These are phyloP conservation scores for Sander lucioperca DNA, from an alignment of 2,113 vertebrate genomes.

Conservation along the genomic window DNA sequence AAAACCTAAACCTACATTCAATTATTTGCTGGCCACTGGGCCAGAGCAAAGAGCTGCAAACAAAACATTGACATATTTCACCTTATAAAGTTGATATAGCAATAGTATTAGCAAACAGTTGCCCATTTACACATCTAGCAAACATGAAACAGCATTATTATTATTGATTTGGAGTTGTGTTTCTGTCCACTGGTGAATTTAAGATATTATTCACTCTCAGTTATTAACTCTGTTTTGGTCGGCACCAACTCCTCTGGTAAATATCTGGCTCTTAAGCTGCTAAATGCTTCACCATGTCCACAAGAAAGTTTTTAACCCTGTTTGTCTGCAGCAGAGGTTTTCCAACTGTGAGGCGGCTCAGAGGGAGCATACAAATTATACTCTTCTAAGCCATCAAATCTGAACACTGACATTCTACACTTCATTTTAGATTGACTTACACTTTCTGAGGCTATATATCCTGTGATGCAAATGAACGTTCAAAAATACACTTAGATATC, in stretches of 20 bases:
- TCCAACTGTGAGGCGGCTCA: background rate
- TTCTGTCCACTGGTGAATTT: no score
- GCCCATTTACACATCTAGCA: background rate
- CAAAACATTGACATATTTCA: background rate
- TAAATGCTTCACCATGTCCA: background rate
- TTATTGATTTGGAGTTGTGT: background rate
- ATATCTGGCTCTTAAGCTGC: no score
- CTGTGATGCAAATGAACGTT: background rate
- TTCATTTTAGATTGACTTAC: background rate
- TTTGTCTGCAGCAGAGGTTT: background rate
- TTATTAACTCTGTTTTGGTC: no score
- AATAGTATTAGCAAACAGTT: background rate
- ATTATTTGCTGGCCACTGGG: background rate
- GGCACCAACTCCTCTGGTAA: no score
- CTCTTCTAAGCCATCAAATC: background rate
- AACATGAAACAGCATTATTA: background rate
- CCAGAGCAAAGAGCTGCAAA: background rate
- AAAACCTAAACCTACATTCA: constrained; percentile 4
- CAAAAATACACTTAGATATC: background rate
- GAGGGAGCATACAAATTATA: background rate
- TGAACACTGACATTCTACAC: background rate
- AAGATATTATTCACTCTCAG: no score
- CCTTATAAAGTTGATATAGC: background rate
- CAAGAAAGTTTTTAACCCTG: background rate
- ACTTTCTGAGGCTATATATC: background rate